Evolutionary conservation across 2,113 vertebrate species (phyloP).

Genomic region (Nothoprocta perdicaria): DNA sequence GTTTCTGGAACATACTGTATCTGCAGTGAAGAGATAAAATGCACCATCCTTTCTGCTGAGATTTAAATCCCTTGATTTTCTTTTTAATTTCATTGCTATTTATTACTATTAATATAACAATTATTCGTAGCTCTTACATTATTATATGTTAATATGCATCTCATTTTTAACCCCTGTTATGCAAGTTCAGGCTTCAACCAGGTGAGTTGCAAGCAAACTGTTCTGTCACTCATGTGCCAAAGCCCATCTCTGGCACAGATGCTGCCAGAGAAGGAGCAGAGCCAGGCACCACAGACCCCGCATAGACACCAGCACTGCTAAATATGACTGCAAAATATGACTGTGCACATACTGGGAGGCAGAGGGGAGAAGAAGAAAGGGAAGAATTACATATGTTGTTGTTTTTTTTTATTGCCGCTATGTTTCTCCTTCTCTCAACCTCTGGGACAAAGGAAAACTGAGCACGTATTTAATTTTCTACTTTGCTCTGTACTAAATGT

Average conservation of each 20-base stretch:
- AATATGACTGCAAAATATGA: neutral
- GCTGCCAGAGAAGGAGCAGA: neutral
- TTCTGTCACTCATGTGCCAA: neutral
- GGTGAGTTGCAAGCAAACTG: neutral
- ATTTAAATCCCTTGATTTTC: neutral
- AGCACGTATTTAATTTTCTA: neutral
- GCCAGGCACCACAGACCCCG: neutral
- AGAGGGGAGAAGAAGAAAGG: neutral
- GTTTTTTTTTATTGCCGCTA: neutral
- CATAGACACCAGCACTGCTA: neutral
- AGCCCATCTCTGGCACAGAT: neutral
- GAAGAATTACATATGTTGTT: neutral
- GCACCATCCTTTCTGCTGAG: neutral
- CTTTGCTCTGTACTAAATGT: neutral
- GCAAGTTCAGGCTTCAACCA: neutral
- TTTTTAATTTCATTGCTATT: neutral
- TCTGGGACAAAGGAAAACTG: neutral
- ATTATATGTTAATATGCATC: neutral
- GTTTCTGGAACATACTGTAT: neutral
- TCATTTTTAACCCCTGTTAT: neutral
- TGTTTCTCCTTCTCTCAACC: neutral
- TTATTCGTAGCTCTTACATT: neutral
- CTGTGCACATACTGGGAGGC: neutral
- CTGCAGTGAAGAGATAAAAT: neutral
- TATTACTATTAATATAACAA: neutral